Base-by-base conservation (phyloP, 2,113 vertebrate species). In the Rhinoderma darwinii region DNA sequence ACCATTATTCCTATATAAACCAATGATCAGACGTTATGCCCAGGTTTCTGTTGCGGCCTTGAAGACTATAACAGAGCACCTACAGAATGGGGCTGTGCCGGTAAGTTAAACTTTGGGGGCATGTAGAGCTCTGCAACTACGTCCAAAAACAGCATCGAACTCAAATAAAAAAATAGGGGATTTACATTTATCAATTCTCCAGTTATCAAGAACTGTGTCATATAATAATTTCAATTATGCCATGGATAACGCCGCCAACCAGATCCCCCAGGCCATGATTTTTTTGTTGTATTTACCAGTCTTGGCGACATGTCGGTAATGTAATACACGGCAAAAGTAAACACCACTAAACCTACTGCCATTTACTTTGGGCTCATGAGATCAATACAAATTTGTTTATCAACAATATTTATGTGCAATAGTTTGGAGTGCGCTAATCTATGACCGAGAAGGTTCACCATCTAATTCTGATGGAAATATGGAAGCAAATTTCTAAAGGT, bases 401-500 rank as follows among this genome's bases (percentile, higher is more conserved):
- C 50, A 25, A 15, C 11, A 1, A 80, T 80, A 25, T 54, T 37
- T 80, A 27, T 80, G n/a, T 80, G 50, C 35, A 39, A 80, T 56
- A 80, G 51, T 80, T 41, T 80, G 30, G 32, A 59, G 77, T 56
- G 77, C 77, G 7, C 51, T 80, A 59, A 59, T 80, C 51, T 37
- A 25, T 59, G 77, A 56, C 77, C 50, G 39, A 17, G 32, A 54
- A 25, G 77, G 51, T 54, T 80, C 10, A 17, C 32, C 12, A 27
- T 80, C 77, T 59, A 59, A 39, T 80, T 80, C 22, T 80, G 51
- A 51, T 59, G n/a, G 77, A 56, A 56, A 56, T 39, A 35, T n/a
- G 22, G 11, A 80, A 83, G 32, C 44, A 54, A 41, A 70, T 50
- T 51, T 83, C 63, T 37, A 70, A 84, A 84, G 82, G 82, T 74